Evolutionary conservation across 2,888 invertebrate genomes (phyloP).

Genomic region (Patella pellucida): DNA sequence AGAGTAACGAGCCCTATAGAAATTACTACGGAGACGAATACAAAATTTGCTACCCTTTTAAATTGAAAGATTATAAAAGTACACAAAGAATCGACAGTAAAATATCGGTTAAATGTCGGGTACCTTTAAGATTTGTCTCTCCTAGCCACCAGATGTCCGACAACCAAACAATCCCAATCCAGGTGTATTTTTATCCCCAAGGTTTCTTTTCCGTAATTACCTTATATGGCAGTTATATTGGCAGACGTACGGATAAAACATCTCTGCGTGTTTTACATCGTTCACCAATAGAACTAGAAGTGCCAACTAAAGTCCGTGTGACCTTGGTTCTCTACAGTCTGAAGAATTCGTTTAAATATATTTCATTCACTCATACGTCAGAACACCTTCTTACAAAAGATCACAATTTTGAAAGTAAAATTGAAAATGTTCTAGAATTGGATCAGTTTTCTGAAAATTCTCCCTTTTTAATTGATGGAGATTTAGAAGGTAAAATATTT

Average conservation of each 20-base stretch:
- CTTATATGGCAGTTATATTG: constrained; percentile 58
- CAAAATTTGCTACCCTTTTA: constrained; percentile 46
- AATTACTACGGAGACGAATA: constrained; percentile 53
- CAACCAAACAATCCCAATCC: constrained; percentile 1
- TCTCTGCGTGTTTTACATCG: constrained; percentile 48
- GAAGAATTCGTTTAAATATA: constrained; percentile 55
- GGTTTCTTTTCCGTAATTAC: constrained; percentile 56
- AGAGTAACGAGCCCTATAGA: constrained; percentile 45
- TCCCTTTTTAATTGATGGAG: constrained; percentile 55
- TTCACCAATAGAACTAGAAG: constrained; percentile 27
- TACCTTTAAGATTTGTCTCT: constrained; percentile 45
- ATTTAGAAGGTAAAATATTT: constrained; percentile 55
- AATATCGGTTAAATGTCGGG: constrained; percentile 41
- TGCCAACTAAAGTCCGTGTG: constrained; percentile 38
- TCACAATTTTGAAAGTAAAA: constrained; percentile 36
- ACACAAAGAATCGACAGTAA: constrained; percentile 58
- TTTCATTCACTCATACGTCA: constrained; percentile 48
- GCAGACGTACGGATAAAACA: constrained; percentile 51
- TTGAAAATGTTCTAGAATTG: constrained; percentile 52
- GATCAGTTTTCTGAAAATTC: constrained; percentile 50
- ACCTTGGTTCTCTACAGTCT: constrained; percentile 58
- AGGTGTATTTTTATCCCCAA: constrained; percentile 54
- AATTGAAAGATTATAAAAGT: constrained; percentile 46
- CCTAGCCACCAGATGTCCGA: constrained; percentile 15
- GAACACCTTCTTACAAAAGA: constrained; percentile 43